Conservation (phyloP, 2,888 invertebrate species). For the Mechanitis messenoides region DNA sequence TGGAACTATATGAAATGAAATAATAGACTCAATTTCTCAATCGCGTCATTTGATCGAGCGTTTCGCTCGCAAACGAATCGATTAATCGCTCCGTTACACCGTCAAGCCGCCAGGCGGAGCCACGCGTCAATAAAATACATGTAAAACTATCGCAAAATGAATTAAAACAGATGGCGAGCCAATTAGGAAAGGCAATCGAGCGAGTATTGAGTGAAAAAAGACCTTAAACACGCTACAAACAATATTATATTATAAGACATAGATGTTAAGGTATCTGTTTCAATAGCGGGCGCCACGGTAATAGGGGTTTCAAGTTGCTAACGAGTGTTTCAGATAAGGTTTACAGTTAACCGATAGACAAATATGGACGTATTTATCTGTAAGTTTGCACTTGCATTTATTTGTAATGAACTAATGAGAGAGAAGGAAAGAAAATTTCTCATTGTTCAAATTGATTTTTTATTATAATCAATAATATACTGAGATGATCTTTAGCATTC, state of each 20-base stretch:
- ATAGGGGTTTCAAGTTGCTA: conserved; percentile 70
- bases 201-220: conserved; percentile 70
- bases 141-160: conserved; percentile 76
- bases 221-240: conserved; percentile 42
- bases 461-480: too few relatives aligned
- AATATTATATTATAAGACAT: conserved; percentile 42
- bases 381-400: conserved; percentile 55
- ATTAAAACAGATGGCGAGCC: conserved; percentile 75
- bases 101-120: conserved; percentile 66
- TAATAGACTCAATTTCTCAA: conserved; percentile 37
- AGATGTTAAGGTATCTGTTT: conserved; percentile 45
- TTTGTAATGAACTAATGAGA: conserved; percentile 5
- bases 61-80: conserved; percentile 70
- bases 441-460: too few relatives aligned
- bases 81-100: conserved; percentile 70
- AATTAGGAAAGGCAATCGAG: conserved; percentile 75
- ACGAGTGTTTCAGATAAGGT: conserved; percentile 68
- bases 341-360: conserved; percentile 72
- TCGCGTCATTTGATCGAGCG: conserved; percentile 53
- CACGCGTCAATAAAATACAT: conserved; percentile 75
- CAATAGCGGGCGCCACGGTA: conserved; percentile 40
- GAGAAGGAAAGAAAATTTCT: too few relatives aligned
- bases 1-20: conserved; percentile 20
- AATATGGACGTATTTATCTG: conserved; percentile 74
- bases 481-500: too few relatives aligned